phyloP scores from a whole-genome alignment of 2,888 invertebrate genomes.

The Polietes domitor region DNA sequence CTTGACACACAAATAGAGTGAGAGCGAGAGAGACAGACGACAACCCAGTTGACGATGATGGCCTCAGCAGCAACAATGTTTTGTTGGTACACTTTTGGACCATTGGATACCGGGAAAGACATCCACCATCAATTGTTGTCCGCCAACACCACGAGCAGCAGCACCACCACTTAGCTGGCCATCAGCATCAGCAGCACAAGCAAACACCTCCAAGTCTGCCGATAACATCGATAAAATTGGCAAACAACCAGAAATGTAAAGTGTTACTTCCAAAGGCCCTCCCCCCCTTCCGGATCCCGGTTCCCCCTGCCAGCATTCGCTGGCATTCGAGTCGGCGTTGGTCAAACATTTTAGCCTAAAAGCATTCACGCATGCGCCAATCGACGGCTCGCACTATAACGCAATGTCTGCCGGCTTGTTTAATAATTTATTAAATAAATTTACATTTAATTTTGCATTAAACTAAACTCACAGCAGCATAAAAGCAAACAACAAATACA shows the following conservation, averaged over 20 bases:
- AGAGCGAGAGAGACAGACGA: background rate
- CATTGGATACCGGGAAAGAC: background rate
- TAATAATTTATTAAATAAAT: slow-evolving; percentile 11
- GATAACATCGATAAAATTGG: background rate
- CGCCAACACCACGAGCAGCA: background rate
- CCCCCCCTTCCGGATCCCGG: too few species aligned
- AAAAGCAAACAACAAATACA: background rate
- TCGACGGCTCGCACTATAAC: background rate
- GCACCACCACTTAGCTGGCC: background rate
- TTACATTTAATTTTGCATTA: slow-evolving; percentile 1
- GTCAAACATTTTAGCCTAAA: background rate
- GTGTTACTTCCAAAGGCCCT: background rate
- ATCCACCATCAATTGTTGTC: background rate
- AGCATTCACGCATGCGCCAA: background rate
- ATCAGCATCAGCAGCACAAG: background rate
- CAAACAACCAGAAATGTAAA: background rate
- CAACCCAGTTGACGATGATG: background rate
- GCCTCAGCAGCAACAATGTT: background rate
- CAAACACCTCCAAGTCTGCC: background rate
- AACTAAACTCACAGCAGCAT: background rate
- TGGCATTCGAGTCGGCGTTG: too few species aligned
- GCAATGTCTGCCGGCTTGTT: background rate
- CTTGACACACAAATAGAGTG: background rate
- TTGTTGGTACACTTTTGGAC: background rate
- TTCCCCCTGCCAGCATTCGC: too few species aligned